Evolutionary conservation across 37 sponge, comb jelly and placozoan genomes (phyloP).

Genomic region (Chondrilla cf. caribensis): DNA sequence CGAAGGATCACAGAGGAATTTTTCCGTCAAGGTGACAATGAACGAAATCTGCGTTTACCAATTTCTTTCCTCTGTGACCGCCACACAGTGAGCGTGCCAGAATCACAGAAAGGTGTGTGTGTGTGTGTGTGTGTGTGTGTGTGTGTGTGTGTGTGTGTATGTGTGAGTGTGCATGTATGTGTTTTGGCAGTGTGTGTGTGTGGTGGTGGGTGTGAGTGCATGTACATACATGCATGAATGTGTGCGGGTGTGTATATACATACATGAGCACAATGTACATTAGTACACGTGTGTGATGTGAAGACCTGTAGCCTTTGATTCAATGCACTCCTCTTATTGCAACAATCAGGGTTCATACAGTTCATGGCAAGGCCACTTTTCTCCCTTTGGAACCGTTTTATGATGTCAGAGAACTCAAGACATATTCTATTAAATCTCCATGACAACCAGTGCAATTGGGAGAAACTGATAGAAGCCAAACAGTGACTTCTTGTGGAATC

Average conservation of each 20-base stretch:
- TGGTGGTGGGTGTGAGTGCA: not conserved
- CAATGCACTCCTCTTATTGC: not conserved
- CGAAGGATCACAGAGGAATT: constrained; percentile 31
- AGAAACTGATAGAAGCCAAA: not conserved
- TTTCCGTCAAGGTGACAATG: constrained; percentile 33
- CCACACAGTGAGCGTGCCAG: not conserved
- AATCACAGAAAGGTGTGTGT: constrained; percentile 20
- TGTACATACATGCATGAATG: not conserved
- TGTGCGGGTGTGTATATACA: not conserved
- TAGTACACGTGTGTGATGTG: not conserved
- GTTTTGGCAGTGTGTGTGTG: not conserved
- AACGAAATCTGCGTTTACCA: constrained; percentile 20
- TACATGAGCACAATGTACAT: not conserved
- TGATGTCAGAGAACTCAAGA: constrained; percentile 9
- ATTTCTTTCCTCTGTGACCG: constrained; percentile 36
- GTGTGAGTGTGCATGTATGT: not conserved
- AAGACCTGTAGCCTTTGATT: not conserved
- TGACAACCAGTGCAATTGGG: not conserved
- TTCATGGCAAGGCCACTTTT: constrained; percentile 23
- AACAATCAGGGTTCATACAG: constrained; percentile 21
- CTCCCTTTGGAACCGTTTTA: constrained; percentile 18
- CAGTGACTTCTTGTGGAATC: not conserved
- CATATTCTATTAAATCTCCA: not conserved
- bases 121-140: constrained; percentile 14
- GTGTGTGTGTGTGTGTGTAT: not conserved